Conservation (phyloP, 2,888 invertebrate species). For the Actias luna region DNA sequence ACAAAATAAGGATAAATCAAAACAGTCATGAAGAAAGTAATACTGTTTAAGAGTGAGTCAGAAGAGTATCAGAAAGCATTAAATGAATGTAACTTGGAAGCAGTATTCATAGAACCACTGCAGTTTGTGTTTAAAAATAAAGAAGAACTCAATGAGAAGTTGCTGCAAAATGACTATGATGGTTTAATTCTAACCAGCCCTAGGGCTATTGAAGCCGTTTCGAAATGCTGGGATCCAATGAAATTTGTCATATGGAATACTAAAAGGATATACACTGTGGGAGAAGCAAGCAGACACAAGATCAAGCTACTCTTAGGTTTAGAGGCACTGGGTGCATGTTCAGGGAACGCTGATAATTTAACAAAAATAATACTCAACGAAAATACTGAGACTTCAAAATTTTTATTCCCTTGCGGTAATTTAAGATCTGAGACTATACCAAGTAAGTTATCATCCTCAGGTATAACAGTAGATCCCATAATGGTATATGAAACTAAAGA, state of each 20-base stretch:
- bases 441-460: constrained; percentile 40
- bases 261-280: constrained; percentile 62
- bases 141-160: constrained; percentile 43
- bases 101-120: constrained; percentile 67
- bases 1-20: constrained; percentile 5
- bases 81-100: constrained; percentile 49
- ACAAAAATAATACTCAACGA: constrained; percentile 56
- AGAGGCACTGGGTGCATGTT: constrained; percentile 52
- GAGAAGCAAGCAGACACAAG: constrained; percentile 54
- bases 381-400: constrained; percentile 45
- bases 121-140: constrained; percentile 54
- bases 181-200: constrained; percentile 67
- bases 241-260: constrained; percentile 60
- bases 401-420: constrained; percentile 71
- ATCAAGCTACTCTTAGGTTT: constrained; percentile 58
- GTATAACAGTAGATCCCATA: constrained; percentile 52
- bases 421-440: constrained; percentile 62
- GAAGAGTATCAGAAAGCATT: constrained; percentile 67
- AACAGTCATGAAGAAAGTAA: constrained; percentile 62
- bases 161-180: constrained; percentile 45
- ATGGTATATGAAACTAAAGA: constrained; percentile 72
- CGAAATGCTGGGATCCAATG: constrained; percentile 65
- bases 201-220: constrained; percentile 62
- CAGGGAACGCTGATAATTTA: constrained; percentile 64
- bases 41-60: constrained; percentile 66